These are phyloP conservation scores for Semotilus atromaculatus DNA, from an alignment of 2,797 vertebrate species.

Conservation along the genomic window DNA sequence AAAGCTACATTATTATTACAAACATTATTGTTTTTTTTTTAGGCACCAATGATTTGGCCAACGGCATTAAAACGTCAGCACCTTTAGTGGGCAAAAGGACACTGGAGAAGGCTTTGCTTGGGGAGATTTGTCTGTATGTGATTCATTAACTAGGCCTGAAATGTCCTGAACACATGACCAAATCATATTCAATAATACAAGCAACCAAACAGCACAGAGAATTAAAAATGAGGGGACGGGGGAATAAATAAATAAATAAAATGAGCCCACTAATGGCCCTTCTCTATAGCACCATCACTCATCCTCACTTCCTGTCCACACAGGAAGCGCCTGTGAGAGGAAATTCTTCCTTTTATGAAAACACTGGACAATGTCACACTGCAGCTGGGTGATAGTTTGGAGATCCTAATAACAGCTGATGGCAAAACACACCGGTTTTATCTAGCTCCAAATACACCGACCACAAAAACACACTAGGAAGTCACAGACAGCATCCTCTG, in stretches of 20 bases:
- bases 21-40: background rate
- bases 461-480: conserved; percentile 63
- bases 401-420: conserved; percentile 65
- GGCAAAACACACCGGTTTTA: conserved; percentile 73
- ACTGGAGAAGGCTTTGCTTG: background rate
- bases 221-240: background rate
- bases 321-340: conserved; percentile 76
- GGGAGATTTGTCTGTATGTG: background rate
- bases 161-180: background rate
- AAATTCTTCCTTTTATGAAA: conserved; percentile 77
- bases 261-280: conserved; percentile 41
- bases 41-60: background rate
- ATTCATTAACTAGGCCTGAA: background rate
- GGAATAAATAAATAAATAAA: background rate
- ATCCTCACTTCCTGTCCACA: conserved; percentile 73
- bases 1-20: background rate
- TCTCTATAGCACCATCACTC: conserved; percentile 67
- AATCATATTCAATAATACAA: background rate
- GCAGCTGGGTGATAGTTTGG: conserved; percentile 50
- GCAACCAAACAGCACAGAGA: background rate
- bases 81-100: background rate
- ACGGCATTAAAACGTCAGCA: background rate
- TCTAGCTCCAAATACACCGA: conserved; percentile 69
- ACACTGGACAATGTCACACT: conserved; percentile 60
- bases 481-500: conserved; percentile 46